Evolutionary conservation across 1,140 invertebrate species (phyloP), one percentile per base, ranked within the genome.

Genomic region (Philaenus spumarius): DNA sequence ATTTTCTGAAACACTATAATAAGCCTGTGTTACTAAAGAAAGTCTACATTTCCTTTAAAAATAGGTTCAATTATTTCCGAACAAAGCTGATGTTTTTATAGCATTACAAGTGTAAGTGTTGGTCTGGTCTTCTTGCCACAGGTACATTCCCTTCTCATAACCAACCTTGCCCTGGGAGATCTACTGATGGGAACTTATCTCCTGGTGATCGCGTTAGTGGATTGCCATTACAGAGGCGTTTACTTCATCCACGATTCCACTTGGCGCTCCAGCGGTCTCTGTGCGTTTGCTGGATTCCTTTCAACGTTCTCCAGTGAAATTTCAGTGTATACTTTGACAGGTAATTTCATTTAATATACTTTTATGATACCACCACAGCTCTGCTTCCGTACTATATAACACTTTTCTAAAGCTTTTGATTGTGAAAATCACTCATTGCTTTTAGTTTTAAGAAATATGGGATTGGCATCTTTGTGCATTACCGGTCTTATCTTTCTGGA

Each of bases 131-230:
- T n/a, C n/a, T n/a, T n/a, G n/a, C n/a, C n/a, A n/a, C 43, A 80
- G 77, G 75, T 78, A 1, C 78, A 81, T 67, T 78, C 78, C 0
- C 78, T 80, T 64, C 71, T 80, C 7, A 80, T 80, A n/a, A 75
- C 76, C 6, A 81, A 81, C 65, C 68, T 81, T 35, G 78, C 77
- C 0, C 64, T 80, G 20, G 78, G 76, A 7, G 79, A 81, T 64
- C 71, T 80, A 24, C 68, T 80, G 54, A 81, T 81, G 79, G 78
- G 79, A 2, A 71, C 76, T 0, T 81, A 81, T 65, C 66, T 81
- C 22, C 63, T 81, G 30, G 73, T 80, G 14, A 79, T 81, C 23
- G 78, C 78, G 1, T 64, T 67, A 2, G 77, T 77, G 0, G 79
- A 81, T 65, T 64, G 70, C 7, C 69, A 73, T 52, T 80, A 78